phyloP scores from a whole-genome alignment of 2,797 vertebrate species.

The Chromis chromis region DNA sequence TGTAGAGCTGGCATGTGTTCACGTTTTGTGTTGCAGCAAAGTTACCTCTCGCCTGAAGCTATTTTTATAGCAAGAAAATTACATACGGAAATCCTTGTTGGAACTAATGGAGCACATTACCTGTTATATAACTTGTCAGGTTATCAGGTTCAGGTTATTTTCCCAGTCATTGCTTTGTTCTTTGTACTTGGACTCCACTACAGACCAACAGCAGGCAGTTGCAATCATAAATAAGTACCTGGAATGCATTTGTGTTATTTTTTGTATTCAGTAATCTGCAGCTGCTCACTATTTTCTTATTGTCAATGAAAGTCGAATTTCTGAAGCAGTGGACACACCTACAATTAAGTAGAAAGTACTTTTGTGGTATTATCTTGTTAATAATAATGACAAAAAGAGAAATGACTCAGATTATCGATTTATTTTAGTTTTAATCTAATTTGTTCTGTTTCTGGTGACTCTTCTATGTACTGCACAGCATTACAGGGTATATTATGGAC shows the following conservation, averaged over 20 bases:
- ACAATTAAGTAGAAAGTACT: not conserved
- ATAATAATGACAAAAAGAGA: not conserved
- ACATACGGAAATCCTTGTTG: not conserved
- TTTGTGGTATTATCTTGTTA: not conserved
- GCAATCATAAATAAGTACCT: not conserved
- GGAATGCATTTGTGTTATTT: not conserved
- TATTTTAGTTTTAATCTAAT: not conserved
- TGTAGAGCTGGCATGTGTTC: slow-evolving; percentile 1
- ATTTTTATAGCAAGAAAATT: not conserved
- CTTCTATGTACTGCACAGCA: too few relatives aligned
- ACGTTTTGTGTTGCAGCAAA: slow-evolving; percentile 26
- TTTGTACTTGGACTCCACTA: not conserved
- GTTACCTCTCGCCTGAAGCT: slow-evolving; percentile 18
- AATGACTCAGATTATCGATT: not conserved
- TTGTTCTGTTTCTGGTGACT: too few relatives aligned
- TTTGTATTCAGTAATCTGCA: not conserved
- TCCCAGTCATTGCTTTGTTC: not conserved
- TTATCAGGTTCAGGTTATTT: slow-evolving; percentile 12
- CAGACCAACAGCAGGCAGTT: not conserved
- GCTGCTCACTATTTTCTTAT: not conserved
- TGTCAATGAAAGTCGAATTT: not conserved
- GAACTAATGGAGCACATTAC: slow-evolving; percentile 1
- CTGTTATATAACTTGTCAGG: slow-evolving; percentile 1
- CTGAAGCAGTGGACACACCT: not conserved
- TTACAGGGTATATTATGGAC: not conserved